Percentiles rank a stretch among this genome's conserved stretches.
phyloP scores from a whole-genome alignment of 2,113 vertebrate genomes.

The Lethenteron reissneri region DNA sequence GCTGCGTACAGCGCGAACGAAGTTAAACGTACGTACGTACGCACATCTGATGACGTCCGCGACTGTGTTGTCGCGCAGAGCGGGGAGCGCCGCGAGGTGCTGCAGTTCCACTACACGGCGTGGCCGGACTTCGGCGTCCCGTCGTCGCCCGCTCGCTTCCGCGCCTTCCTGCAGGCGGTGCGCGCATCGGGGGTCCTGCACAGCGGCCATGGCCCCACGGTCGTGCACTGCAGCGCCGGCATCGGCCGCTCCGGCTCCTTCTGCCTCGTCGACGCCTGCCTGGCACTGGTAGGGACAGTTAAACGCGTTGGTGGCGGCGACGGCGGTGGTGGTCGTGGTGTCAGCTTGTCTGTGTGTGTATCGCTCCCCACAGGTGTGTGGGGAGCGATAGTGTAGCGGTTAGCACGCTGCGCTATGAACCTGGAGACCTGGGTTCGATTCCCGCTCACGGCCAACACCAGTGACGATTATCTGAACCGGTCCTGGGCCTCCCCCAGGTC shows the following conservation, averaged over 20 bases:
- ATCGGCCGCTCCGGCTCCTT: slow-evolving; percentile 4
- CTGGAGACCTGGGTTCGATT: too few relatives aligned
- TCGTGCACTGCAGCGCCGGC: slow-evolving; percentile 3
- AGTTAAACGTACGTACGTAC: too few relatives aligned
- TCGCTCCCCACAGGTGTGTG: too few relatives aligned
- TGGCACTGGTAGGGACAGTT: slow-evolving; percentile 3
- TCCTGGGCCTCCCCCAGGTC: too few relatives aligned
- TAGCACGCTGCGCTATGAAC: background rate
- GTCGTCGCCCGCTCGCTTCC: slow-evolving; percentile 1
- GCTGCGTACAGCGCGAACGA: too few relatives aligned
- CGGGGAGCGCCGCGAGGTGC: slow-evolving; percentile 1
- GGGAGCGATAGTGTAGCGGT: background rate
- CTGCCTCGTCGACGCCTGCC: slow-evolving; percentile 5
- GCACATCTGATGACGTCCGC: too few relatives aligned
- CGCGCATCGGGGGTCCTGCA: slow-evolving; percentile 2
- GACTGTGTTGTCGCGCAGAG: slow-evolving; percentile 5
- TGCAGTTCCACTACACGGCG: slow-evolving; percentile 6
- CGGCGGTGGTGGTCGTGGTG: background rate
- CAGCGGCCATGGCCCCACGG: background rate
- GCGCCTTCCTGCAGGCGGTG: slow-evolving; percentile 4
- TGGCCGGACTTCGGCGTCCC: slow-evolving; percentile 6
- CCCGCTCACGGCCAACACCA: too few relatives aligned
- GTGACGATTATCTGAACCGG: too few relatives aligned
- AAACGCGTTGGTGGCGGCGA: too few relatives aligned
- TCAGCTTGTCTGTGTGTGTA: background rate